These are phyloP conservation scores for Caenorhabditis zanzibari DNA, from an alignment of 2,888 invertebrate species.

Conservation along the genomic window DNA sequence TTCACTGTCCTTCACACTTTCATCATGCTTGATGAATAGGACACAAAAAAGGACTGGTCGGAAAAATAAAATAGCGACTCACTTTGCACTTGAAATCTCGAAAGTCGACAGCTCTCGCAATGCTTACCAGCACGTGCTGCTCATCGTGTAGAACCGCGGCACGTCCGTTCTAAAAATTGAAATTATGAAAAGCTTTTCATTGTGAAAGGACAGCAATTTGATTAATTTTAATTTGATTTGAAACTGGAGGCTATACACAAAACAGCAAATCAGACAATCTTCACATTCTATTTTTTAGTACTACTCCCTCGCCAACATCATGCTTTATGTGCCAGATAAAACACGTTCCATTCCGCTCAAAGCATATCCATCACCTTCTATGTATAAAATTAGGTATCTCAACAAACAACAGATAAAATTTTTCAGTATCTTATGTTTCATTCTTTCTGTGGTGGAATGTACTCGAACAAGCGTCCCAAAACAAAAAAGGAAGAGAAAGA, in stretches of 20 bases:
- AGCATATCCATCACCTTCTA: constrained; percentile 15
- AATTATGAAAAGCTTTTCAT: not conserved
- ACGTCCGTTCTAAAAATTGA: constrained; percentile 78
- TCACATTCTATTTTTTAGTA: no score
- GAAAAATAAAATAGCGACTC: constrained; percentile 21
- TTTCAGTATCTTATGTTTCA: not conserved
- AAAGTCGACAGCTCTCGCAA: constrained; percentile 78
- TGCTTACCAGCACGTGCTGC: constrained; percentile 72
- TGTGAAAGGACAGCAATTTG: not conserved
- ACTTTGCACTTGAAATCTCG: constrained; percentile 80
- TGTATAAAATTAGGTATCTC: constrained; percentile 5
- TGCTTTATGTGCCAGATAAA: not conserved
- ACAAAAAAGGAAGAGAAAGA: not conserved
- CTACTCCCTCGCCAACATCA: no score
- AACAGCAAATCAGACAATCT: no score
- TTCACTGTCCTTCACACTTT: not conserved
- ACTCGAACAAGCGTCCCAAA: constrained; percentile 42
- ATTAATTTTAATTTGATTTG: no score
- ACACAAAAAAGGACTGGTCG: constrained; percentile 49
- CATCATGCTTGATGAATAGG: constrained; percentile 9
- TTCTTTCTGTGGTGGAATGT: not conserved
- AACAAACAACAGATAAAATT: not conserved
- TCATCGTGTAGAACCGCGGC: constrained; percentile 76
- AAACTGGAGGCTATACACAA: no score
- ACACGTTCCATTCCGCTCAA: constrained; percentile 30